Base-by-base conservation (phyloP, 2,888 invertebrate species). In the Schrankia costaestrigalis region DNA sequence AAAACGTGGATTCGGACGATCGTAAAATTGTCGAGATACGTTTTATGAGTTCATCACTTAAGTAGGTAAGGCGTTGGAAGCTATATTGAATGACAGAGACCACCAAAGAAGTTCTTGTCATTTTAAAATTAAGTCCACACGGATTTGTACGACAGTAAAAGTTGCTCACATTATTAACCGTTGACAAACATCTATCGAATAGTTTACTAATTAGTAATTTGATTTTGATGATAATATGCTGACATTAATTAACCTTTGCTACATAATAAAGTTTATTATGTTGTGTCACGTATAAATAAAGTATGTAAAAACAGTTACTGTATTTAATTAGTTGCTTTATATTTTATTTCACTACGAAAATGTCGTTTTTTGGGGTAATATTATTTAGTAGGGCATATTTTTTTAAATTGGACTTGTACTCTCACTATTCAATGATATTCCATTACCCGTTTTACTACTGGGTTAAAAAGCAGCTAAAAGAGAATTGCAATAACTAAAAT, bases 1-100 rank as follows among this genome's bases (percentile, higher is more conserved):
- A 52, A 35, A 45, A 58, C 49, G 51, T 59, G 46, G 51, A 58
- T 58, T 60, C 44, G 41, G 56, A 58, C 41, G 36, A 21, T 33
- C 38, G 11, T 48, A 50, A 77, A 80, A 73, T 41, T 31, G 44
- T 54, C 56, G 36, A 44, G 51, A 62, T 47, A 44, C 44, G 62
- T 71, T 78, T 78, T 71, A 76, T 71, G 35, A 53, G 52, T 52
- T 56, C 56, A 58, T 56, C 50, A 62, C 66, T 61, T 46, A 50
- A 65, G 56, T 66, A 63, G 58, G 59, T 67, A 51, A 67, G 59
- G 56, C 63, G 62, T 58, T 42, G 59, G 66, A 75, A 76, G 71
- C 68, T 83, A 83, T 84, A 84, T 78, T 75, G 67, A 53, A 46
- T 46, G 53, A 56, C 41, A 48, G 62, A 37, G 85, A 83, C 85